Base-by-base conservation (phyloP, 2,888 invertebrate genomes). In the Pecten maximus region DNA sequence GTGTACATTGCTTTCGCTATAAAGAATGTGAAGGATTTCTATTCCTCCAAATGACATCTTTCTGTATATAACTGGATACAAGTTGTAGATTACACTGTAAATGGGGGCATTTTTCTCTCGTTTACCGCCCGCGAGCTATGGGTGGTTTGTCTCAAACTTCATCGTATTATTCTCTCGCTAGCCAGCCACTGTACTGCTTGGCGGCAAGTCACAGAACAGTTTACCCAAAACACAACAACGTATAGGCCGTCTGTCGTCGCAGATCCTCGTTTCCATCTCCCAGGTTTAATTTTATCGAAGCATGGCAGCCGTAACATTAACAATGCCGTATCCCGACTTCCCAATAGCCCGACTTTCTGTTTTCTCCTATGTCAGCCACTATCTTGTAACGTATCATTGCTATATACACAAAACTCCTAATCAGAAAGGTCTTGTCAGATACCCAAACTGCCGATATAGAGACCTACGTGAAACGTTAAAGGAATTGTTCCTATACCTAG, bases 61-160 rank as follows among this genome's bases (percentile, higher is more conserved):
- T 88, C 40, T 90, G 90, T 90, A 92, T 92, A 92, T 91, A 92
- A 92, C 86, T 88, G 88, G 90, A 92, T 90, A 92, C 89, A 86
- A 89, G 87, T 74, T 88, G 89, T 87, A 89, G 91, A 92, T 90
- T 92, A 91, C 40, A 87, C 87, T 40, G 86, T 87, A 87, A 90
- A 91, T 91, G 89, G 88, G 89, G 90, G 86, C 87, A 40, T 60
- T 88, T 89, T 50, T 48, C 44, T 88, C 40, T 89, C 91, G 89
- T 92, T 92, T 92, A 92, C 91, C 91, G 91, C 91, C 91, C 91
- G 91, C 91, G 88, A 90, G 54, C 87, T 50, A 90, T 90, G 91
- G 91, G 91, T 92, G 91, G 91, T 92, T 92, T 90, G 89, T 92
- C 90, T 92, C 91, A 92, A 92, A 90, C 60, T 74, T 88, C 90